Evolutionary conservation across 2,888 invertebrate species (phyloP).

Genomic region (Autographa gamma): DNA sequence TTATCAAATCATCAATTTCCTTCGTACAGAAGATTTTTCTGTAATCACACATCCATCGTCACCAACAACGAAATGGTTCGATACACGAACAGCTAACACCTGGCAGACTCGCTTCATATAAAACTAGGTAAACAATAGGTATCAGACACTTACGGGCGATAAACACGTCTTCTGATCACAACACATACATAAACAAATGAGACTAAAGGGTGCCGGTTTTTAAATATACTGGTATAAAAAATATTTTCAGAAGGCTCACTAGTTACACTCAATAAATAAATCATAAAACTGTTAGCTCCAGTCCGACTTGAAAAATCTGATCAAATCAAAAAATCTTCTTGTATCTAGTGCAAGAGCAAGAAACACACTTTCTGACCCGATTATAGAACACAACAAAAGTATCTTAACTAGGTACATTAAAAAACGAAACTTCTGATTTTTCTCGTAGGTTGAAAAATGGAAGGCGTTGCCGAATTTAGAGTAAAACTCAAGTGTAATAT

Average conservation of each 20-base stretch:
- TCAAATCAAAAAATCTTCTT: no score
- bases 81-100: not conserved
- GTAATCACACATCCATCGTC: not conserved
- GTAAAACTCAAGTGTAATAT: conserved; percentile 26
- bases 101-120: conserved; percentile 3
- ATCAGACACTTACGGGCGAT: conserved; percentile 34
- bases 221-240: not conserved
- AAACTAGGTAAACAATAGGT: conserved; percentile 24
- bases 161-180: conserved; percentile 28
- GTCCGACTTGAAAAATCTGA: no score
- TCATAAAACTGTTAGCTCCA: not conserved
- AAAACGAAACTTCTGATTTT: not conserved
- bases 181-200: conserved; percentile 28
- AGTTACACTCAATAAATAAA: not conserved
- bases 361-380: no score
- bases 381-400: no score
- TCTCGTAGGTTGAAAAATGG: not conserved
- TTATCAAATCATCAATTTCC: no score
- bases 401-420: no score
- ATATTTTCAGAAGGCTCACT: conserved; percentile 25
- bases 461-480: conserved; percentile 23
- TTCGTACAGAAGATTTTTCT: not conserved
- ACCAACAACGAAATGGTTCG: not conserved
- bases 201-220: conserved; percentile 25
- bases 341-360: no score